A percentile compares a stretch with the other conserved stretches of the same genome.
Evolutionary conservation across 2,113 vertebrate genomes (phyloP).

Genomic region (Marmota flaviventris): DNA sequence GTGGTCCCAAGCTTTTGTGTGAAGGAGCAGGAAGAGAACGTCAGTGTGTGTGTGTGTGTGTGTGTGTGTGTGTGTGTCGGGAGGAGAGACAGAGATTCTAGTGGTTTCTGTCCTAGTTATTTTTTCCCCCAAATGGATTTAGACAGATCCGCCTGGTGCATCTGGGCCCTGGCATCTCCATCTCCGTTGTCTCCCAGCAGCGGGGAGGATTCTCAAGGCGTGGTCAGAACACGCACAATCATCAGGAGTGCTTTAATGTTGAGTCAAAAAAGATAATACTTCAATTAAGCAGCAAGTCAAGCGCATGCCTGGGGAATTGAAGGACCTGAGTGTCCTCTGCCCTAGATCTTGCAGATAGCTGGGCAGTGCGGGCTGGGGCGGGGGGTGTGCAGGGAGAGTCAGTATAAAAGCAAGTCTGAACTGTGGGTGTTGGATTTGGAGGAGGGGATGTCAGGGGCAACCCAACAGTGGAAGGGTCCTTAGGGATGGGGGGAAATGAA

Average conservation of each 20-base stretch:
- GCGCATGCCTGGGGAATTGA: background rate
- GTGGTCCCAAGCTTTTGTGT: background rate
- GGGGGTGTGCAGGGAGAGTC: background rate
- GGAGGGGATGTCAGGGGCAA: no score
- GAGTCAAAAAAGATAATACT: background rate
- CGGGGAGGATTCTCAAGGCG: background rate
- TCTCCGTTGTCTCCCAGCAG: background rate
- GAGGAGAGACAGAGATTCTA: background rate
- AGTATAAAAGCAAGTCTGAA: background rate
- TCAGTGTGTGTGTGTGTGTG: background rate
- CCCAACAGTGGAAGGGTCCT: background rate
- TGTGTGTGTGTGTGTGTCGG: background rate
- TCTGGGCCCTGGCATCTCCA: background rate
- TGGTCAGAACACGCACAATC: background rate
- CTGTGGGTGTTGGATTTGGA: background rate
- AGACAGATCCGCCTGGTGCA: background rate
- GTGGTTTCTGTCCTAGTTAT: background rate
- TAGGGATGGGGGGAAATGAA: background rate
- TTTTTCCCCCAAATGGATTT: background rate
- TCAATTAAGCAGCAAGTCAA: background rate
- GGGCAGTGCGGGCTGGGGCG: background rate
- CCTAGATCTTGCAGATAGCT: background rate
- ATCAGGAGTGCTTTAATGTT: background rate
- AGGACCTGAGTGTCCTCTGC: background rate
- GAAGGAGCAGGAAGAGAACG: background rate